Conservation (phyloP, 2,888 invertebrate species). For the Lasiommata megera region DNA sequence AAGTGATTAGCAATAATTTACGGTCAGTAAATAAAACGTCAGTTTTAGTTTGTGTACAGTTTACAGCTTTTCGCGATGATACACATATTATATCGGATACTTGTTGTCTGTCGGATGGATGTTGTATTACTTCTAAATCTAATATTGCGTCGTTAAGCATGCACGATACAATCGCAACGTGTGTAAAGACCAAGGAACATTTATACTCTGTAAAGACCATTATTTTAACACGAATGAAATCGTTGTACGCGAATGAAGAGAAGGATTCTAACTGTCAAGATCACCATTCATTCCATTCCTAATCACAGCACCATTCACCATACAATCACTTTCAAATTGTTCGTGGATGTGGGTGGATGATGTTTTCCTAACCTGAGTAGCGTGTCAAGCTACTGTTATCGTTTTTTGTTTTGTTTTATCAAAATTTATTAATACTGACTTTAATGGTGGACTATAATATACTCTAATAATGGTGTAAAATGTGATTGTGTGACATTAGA, state of each 20-base stretch:
- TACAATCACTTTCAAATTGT: conserved; percentile 20
- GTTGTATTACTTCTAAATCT: too few species aligned
- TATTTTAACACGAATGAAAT: too few species aligned
- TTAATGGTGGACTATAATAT: background rate
- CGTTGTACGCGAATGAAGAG: background rate
- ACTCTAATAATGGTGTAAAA: background rate
- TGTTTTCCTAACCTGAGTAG: conserved; percentile 8
- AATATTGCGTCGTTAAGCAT: too few species aligned
- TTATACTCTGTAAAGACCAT: too few species aligned
- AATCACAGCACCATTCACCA: too few species aligned
- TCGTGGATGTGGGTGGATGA: conserved; percentile 11
- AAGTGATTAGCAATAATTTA: too few species aligned
- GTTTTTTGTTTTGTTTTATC: background rate
- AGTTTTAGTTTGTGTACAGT: too few species aligned
- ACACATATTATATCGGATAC: too few species aligned
- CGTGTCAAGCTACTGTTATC: background rate
- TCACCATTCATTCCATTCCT: conserved; percentile 8
- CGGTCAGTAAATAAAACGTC: too few species aligned
- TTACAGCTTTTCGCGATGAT: too few species aligned
- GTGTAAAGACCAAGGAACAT: too few species aligned
- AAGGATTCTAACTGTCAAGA: background rate
- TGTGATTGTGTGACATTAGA: background rate
- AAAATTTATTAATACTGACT: background rate
- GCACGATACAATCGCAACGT: background rate
- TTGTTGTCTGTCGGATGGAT: too few species aligned